Base-by-base conservation (phyloP, 2,888 invertebrate species). In the Pinctada fucata region DNA sequence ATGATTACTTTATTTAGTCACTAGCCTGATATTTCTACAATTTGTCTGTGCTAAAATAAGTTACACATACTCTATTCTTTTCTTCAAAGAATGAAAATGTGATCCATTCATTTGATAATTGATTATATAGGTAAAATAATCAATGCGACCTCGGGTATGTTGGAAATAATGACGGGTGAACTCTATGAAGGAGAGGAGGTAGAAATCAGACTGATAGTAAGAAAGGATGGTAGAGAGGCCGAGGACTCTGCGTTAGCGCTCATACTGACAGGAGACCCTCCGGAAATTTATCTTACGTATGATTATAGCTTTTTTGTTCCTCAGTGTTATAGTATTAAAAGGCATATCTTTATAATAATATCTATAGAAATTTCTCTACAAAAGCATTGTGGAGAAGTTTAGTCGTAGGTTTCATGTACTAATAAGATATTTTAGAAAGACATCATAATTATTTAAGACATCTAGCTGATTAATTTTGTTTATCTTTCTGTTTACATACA, bases 171-270 rank as follows among this genome's bases (percentile, higher is more conserved):
- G 67, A 78, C 81, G 6, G 82, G 82, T 5, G 81, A 84, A 16
- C 76, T 84, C 81, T 82, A 84, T 72, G 82, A 82, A 73, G 68
- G 68, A 31, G 81, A 84, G 48, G 76, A 75, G 16, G 75, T 84
- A 4, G 75, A 80, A 72, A 78, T 84, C 48, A 80, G 76, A 8
- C 69, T 82, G 2, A 72, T 81, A 5, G 73, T 82, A 2, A 75
- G 78, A 50, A 82, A 81, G 66, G 82, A 76, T 51, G 65, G 51
- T 45, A 49, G 82, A 45, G 49, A 31, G 51, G 82, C 74, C 5
- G 78, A 78, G 5, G 83, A 79, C 6, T 72, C 58, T 63, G 75
- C 75, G 8, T 78, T 78, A 52, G 63, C 82, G 49, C 79, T 73
- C 45, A 78, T 84, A 16, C 63, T 78, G 2, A 68, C 73, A 6